Percentiles rank a stretch among this genome's conserved stretches.
These are phyloP conservation scores for Nothura maculosa DNA, from an alignment of 2,797 vertebrate species.

Conservation along the genomic window DNA sequence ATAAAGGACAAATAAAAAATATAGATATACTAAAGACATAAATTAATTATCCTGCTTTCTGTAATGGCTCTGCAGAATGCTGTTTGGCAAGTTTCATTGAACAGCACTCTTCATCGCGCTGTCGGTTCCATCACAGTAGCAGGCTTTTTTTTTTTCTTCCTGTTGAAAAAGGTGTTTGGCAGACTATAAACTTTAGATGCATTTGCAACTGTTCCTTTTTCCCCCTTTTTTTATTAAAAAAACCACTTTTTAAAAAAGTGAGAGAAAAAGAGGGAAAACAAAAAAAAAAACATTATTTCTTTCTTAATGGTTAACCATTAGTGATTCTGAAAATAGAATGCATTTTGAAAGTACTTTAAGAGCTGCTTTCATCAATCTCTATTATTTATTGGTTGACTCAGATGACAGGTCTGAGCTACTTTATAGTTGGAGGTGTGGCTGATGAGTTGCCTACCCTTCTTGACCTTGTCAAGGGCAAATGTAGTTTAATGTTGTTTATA, in stretches of 20 bases:
- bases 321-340: constrained; percentile 66
- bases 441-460: constrained; percentile 69
- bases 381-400: constrained; percentile 75
- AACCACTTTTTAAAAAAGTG: too few relatives aligned
- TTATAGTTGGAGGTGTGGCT: constrained; percentile 75
- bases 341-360: constrained; percentile 69
- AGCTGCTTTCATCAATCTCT: constrained; percentile 72
- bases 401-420: constrained; percentile 71
- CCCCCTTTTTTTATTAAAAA: too few relatives aligned
- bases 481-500: constrained; percentile 77
- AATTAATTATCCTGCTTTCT: neutral
- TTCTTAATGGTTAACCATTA: constrained; percentile 67
- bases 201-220: neutral
- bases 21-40: neutral
- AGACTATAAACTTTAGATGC: constrained; percentile 37
- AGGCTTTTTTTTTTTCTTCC: neutral
- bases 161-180: neutral
- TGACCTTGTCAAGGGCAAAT: constrained; percentile 76
- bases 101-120: neutral
- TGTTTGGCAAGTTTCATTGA: neutral
- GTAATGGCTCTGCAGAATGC: neutral
- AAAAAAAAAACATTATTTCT: constrained; percentile 49
- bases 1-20: neutral
- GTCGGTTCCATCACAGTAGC: neutral
- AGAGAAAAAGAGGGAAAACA: too few relatives aligned